Evolutionary conservation across 2,888 invertebrate genomes (phyloP).

Genomic region (Acrobeloides nanus): DNA sequence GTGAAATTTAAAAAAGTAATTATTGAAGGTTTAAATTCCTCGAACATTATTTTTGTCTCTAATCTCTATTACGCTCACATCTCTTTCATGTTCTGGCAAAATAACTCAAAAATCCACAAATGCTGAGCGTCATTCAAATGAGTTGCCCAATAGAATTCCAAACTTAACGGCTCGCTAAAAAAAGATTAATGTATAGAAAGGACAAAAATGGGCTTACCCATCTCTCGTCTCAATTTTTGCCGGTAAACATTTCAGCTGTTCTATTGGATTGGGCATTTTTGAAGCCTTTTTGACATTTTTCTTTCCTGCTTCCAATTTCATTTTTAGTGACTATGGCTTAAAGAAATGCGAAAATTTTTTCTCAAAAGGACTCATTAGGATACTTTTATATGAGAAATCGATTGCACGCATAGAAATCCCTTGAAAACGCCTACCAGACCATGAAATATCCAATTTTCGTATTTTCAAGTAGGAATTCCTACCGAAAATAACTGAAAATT

Average conservation of each 20-base stretch:
- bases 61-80: slow-evolving; percentile 33
- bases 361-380: neutral
- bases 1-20: too few relatives aligned
- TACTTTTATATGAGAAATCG: too few relatives aligned
- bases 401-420: too few relatives aligned
- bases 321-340: neutral
- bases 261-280: slow-evolving; percentile 32
- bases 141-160: slow-evolving; percentile 41
- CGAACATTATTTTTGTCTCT: too few relatives aligned
- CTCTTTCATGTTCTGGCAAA: slow-evolving; percentile 40
- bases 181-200: neutral
- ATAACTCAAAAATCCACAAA: slow-evolving; percentile 41
- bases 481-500: too few relatives aligned
- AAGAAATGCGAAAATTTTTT: neutral
- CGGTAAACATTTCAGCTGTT: slow-evolving; percentile 25
- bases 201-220: slow-evolving; percentile 22
- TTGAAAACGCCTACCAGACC: too few relatives aligned
- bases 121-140: slow-evolving; percentile 29
- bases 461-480: too few relatives aligned
- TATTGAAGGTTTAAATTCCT: too few relatives aligned
- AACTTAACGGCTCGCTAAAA: slow-evolving; percentile 33
- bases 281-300: slow-evolving; percentile 40
- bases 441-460: too few relatives aligned
- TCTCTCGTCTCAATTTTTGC: slow-evolving; percentile 20
- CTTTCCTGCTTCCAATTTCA: slow-evolving; percentile 22